phyloP scores from a whole-genome alignment of 2,113 vertebrate genomes.

The Myodes glareolus region DNA sequence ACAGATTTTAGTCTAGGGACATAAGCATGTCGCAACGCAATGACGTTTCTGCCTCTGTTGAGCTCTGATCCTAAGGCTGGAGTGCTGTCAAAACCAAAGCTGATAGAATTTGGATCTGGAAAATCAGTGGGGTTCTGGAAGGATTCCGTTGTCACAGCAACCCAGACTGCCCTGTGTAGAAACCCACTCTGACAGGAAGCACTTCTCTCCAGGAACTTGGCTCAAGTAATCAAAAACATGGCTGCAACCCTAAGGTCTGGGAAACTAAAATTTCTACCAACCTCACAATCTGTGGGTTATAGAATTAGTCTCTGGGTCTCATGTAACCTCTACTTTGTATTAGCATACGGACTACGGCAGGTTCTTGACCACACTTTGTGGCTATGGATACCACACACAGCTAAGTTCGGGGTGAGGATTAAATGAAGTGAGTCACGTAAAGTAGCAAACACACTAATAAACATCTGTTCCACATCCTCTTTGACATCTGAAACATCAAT shows the following conservation, averaged over 20 bases:
- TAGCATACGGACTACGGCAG: background rate
- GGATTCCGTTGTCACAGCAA: background rate
- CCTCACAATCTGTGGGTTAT: background rate
- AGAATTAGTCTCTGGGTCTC: background rate
- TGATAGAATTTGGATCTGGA: background rate
- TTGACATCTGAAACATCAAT: background rate
- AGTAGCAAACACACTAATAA: background rate
- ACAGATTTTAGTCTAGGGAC: background rate
- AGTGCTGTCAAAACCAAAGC: background rate
- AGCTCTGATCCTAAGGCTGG: constrained; percentile 12
- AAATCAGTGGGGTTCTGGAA: background rate
- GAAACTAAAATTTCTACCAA: background rate
- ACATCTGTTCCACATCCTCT: background rate
- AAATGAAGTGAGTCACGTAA: background rate
- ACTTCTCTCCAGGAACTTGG: background rate
- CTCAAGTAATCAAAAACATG: background rate
- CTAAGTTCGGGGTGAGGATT: background rate
- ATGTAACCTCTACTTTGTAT: background rate
- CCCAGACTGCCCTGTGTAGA: background rate
- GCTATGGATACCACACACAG: background rate
- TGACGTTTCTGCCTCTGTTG: background rate
- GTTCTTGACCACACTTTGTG: background rate
- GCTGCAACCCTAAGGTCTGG: background rate
- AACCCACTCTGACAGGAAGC: background rate
- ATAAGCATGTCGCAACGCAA: background rate